Base-by-base conservation (phyloP, 2,888 invertebrate species). In the Lasioglossum pauxillum region DNA sequence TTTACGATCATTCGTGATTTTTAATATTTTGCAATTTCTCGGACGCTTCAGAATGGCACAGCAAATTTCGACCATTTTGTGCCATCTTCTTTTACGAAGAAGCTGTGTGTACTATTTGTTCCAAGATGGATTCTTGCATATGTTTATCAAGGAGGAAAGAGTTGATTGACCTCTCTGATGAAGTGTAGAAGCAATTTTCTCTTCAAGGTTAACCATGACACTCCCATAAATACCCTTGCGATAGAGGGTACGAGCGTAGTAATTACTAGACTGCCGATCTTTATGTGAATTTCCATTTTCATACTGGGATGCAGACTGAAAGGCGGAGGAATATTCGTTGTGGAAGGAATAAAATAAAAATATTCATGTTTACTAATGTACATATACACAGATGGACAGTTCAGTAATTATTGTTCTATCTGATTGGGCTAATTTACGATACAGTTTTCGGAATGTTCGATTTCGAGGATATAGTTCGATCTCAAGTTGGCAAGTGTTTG, bases 401-500 rank as follows among this genome's bases (percentile, higher is more conserved):
- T 19, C 19, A 49, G 19, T 49, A 49, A 49, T 19, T 49, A 53
- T 23, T 23, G 23, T 53, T 23, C 53, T n/a, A 10, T 0, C 53
- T 2, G 53, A 10, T 53, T n/a, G 23, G 23, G 10, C 53, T 23
- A 53, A 53, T 10, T 49, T 49, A 49, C 19, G 19, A 49, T 19
- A 7, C 49, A 23, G 19, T 19, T 49, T 49, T 46, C 46, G 46
- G 46, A 46, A 46, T 16, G 16, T 46, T 46, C 46, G 46, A 46
- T 19, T 16, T 46, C 46, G 46, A 16, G 16, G 4, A 19, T 19
- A 7, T 3, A 31, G 16, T 19, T 19, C 7, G 64, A 64, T 64
- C 31, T 31, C 8, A 0, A 31, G 31, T 19, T 64, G 19, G 7
- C 88, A 89, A 92, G 90, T 91, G 90, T 93, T 93, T 93, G 91